Percentiles rank a stretch among this genome's conserved stretches.
phyloP scores from a whole-genome alignment of 2,888 invertebrate species.

The Unio delphinus region DNA sequence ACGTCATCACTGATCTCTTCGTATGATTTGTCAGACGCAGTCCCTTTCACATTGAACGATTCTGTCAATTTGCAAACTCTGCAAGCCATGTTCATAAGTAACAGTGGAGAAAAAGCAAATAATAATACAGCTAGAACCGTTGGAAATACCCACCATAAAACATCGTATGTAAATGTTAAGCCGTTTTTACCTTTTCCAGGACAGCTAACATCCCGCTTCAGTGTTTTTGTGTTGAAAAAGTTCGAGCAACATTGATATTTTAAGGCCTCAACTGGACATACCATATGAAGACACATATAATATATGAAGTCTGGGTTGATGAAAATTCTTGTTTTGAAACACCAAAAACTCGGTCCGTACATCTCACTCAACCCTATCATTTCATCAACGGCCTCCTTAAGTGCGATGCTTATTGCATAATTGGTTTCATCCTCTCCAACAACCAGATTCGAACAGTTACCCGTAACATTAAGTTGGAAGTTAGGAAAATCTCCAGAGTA shows the following conservation, averaged over 20 bases:
- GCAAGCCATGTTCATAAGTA: conserved; percentile 10
- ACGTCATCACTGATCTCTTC: background rate
- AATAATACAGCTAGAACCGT: conserved; percentile 20
- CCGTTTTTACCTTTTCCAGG: background rate
- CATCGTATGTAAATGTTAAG: conserved; percentile 14
- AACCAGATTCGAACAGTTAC: conserved; percentile 24
- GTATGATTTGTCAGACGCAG: too few relatives aligned
- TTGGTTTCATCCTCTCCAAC: conserved; percentile 23
- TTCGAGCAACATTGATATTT: conserved; percentile 28
- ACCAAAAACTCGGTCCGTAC: conserved; percentile 34
- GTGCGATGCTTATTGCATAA: conserved; percentile 14
- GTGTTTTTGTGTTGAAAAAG: conserved; percentile 8
- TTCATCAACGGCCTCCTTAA: conserved; percentile 6
- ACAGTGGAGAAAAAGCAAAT: conserved; percentile 26
- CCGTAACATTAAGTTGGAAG: conserved; percentile 2
- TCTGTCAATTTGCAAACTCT: background rate
- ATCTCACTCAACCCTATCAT: conserved; percentile 13
- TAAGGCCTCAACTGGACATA: conserved; percentile 33
- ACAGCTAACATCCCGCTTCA: conserved; percentile 10
- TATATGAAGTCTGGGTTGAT: conserved; percentile 21
- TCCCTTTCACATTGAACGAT: too few relatives aligned
- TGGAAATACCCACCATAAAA: conserved; percentile 31
- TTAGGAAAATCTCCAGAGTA: conserved; percentile 12
- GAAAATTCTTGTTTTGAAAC: conserved; percentile 29
- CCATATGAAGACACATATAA: conserved; percentile 27